Evolutionary conservation across 2,113 vertebrate species (phyloP), one percentile per base, ranked within the genome.

Genomic region (Micromys minutus): DNA sequence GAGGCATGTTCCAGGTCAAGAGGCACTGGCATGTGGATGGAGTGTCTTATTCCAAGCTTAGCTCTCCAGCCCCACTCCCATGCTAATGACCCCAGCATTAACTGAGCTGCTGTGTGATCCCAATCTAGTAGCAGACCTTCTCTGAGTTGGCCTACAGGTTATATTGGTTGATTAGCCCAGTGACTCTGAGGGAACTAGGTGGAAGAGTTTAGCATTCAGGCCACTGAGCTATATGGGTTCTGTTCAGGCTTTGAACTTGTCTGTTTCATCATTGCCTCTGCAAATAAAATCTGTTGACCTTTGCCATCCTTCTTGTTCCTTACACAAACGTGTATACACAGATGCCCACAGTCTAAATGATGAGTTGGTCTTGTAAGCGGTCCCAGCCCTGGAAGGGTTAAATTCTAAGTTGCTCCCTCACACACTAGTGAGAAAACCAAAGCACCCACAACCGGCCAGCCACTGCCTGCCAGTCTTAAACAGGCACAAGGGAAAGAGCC

Each of bases 31-130:
- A 22, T 88, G 59, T 95, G 86, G 63, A 69, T 71, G 63, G 45
- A 24, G 29, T 89, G 34, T 84, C 69, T 65, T 89, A n/a, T n/a
- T 87, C 75, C 36, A 71, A 67, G 39, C 17, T 39, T 69, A 45
- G 42, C 55, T 47, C 65, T 29, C 45, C 34, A 34, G 2, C 29
- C 16, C 47, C 2, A 16, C 6, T 0, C 17, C 7, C 11, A 47
- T 67, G 59, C 88, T 17, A 36, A 6, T 52, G 77, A 83, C 52
- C 65, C 71, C n/a, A 57, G 39, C 36, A 7, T 50, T n/a, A n/a
- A n/a, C n/a, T 34, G 63, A 22, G 52, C 72, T 94, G 84, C 95
- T 96, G 34, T 95, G 87, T 83, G 95, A 89, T 63, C 72, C 79
- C 52, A 5, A 69, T n/a, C 65, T 24, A 16, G 59, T 50, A 79